Evolutionary conservation across 2,113 vertebrate genomes (phyloP), one percentile per base, ranked within the genome.

Genomic region (Martes martes): DNA sequence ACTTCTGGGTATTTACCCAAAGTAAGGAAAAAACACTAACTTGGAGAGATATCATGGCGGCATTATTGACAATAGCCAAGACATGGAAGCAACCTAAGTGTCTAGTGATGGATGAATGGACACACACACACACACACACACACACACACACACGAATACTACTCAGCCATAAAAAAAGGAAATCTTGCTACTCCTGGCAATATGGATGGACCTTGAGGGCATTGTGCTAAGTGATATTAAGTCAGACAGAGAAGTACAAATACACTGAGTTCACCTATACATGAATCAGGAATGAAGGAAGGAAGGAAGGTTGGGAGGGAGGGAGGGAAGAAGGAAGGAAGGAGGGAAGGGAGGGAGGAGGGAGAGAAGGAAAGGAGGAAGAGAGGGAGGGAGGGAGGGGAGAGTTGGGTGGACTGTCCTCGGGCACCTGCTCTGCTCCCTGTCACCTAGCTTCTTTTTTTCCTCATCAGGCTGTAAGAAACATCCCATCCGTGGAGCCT

Each of bases 361-460:
- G 15, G 2, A 16, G 13, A 6, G 6, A 7, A 11, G 63, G 14
- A 13, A 33, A 1, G 13, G 15, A 19, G 7, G 16, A 2, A n/a
- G 11, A 6, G 26, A n/a, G 16, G 33, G 16, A 19, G 65, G 14
- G 13, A 33, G 0, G 13, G 14, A 19, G 7, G 7, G 6, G 15
- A 10, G 8, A 21, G n/a, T 11, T 36, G 67, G 18, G 14, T 21
- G 3, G 18, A 55, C 52, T 10, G 23, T 7, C 7, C 10, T 14
- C 11, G 1, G 81, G 16, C 11, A 1, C 4, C 28, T 18, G 7
- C 57, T n/a, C 63, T 33, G 82, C 45, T 26, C n/a, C 82, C n/a
- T 0, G 0, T 2, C 0, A 4, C 3, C 28, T 33, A 1, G 33
- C 6, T 8, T 33, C 19, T 15, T 39, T 52, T 84, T 11, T 57